Evolutionary conservation across 2,797 vertebrate species (phyloP).

Genomic region (Oophaga sylvatica): DNA sequence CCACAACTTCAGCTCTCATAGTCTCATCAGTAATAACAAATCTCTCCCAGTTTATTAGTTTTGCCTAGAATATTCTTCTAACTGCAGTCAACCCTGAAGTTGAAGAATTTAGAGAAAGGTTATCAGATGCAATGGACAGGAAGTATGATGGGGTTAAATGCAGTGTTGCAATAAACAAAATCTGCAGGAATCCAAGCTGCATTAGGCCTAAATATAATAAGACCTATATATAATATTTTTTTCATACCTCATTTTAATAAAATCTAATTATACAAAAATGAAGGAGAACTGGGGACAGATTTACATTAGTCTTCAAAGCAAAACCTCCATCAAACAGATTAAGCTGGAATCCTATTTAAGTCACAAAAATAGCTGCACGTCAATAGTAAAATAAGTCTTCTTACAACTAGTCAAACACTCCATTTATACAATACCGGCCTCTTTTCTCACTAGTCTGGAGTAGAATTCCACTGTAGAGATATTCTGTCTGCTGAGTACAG

Average conservation of each 20-base stretch:
- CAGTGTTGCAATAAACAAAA: no score
- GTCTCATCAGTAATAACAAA: no score
- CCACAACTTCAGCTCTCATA: no score
- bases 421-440: neutral
- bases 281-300: neutral
- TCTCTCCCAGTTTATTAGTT: no score
- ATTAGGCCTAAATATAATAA: neutral
- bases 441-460: neutral
- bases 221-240: neutral
- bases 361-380: no score
- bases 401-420: neutral
- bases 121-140: no score
- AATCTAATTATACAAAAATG: neutral
- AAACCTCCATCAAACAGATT: neutral
- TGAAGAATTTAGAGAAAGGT: no score
- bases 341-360: neutral
- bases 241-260: neutral
- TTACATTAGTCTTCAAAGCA: neutral
- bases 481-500: constrained; percentile 12
- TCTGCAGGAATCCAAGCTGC: no score
- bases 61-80: no score
- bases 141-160: no score
- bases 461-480: neutral
- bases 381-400: no score
- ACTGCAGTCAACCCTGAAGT: no score